Conservation (phyloP, 2,888 invertebrate species). For the Pachydiplax longipennis region DNA sequence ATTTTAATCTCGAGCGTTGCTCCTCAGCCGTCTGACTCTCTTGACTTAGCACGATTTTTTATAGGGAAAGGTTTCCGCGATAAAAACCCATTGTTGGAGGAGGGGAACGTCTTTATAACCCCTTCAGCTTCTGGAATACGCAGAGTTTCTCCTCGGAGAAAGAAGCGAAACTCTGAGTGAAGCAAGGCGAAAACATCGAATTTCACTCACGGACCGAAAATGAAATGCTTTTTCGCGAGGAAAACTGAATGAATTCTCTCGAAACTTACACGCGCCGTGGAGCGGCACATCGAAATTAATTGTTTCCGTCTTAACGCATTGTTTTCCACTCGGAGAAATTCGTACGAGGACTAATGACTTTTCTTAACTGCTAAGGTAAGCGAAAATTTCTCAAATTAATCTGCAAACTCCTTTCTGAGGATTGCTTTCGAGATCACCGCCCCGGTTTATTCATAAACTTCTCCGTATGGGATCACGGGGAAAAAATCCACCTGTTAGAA, state of each 20-base stretch:
- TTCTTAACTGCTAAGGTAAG: background rate
- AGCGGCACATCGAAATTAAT: background rate
- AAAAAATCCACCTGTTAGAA: conserved; percentile 1
- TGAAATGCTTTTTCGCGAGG: background rate
- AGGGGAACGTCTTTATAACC: background rate
- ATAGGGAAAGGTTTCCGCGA: background rate
- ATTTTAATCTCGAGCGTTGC: background rate
- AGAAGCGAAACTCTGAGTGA: background rate
- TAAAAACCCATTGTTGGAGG: background rate
- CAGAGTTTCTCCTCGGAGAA: background rate
- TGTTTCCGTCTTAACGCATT: background rate
- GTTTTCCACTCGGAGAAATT: background rate
- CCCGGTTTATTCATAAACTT: background rate
- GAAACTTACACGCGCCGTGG: background rate
- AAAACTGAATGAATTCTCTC: background rate
- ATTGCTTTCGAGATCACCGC: background rate
- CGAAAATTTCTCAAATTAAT: background rate
- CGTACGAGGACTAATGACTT: background rate
- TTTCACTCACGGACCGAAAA: background rate
- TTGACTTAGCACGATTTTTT: background rate
- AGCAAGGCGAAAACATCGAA: background rate
- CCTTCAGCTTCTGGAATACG: background rate
- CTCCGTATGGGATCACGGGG: background rate
- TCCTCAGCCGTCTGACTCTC: background rate
- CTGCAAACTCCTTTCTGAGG: background rate